A percentile compares a stretch with the other conserved stretches of the same genome.
phyloP scores from a whole-genome alignment of 2,113 vertebrate genomes.

The Toxotes jaculatrix region DNA sequence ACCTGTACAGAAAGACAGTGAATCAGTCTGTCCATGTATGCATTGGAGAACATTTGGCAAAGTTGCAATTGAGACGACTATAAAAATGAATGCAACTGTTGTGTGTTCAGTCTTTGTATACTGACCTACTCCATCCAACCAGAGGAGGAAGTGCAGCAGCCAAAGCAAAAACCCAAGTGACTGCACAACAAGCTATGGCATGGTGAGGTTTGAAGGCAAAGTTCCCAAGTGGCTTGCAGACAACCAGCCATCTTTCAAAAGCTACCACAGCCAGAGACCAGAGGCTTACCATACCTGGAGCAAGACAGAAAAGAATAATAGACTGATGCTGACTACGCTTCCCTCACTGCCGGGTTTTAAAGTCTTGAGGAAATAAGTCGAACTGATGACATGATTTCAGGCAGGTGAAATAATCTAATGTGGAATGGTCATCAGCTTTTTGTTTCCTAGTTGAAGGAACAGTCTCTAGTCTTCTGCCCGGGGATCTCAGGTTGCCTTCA shows the following conservation, averaged over 20 bases:
- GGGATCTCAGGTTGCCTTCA: not conserved
- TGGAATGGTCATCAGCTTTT: not conserved
- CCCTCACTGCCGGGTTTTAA: too few relatives aligned
- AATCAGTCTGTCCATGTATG: not conserved
- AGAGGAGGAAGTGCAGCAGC: constrained; percentile 77
- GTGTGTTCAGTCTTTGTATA: not conserved
- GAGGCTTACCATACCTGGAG: constrained; percentile 84
- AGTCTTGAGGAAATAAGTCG: not conserved
- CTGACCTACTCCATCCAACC: constrained; percentile 85
- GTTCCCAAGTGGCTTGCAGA: constrained; percentile 84
- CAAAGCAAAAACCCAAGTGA: constrained; percentile 79
- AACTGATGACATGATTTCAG: not conserved
- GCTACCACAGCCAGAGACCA: constrained; percentile 85
- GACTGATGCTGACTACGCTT: not conserved
- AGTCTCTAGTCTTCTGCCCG: not conserved
- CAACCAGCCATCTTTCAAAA: constrained; percentile 84
- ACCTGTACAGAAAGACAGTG: constrained; percentile 68
- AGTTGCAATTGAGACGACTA: not conserved
- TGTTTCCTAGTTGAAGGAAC: not conserved
- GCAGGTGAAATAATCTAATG: not conserved
- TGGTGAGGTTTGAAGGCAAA: constrained; percentile 81
- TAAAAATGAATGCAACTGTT: not conserved
- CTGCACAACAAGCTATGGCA: constrained; percentile 77
- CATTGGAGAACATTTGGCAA: not conserved
- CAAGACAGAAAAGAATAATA: constrained; percentile 3